phyloP scores from a whole-genome alignment of 53 echinoderm and acorn worm species.

The Holothuria leucospilota region DNA sequence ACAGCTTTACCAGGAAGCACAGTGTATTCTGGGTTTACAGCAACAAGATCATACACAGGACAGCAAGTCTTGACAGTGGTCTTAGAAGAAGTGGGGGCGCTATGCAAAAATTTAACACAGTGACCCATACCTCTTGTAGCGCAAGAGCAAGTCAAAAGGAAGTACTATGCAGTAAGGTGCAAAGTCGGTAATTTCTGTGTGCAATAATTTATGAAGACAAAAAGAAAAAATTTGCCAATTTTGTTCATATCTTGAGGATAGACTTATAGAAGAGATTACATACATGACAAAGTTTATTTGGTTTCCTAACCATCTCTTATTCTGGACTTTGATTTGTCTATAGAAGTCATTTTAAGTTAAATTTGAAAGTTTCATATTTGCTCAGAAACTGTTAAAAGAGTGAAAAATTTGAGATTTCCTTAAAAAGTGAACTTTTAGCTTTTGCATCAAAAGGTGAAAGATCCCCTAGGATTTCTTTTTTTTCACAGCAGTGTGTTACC shows the following conservation, averaged over 20 bases:
- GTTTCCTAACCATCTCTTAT: too few relatives aligned
- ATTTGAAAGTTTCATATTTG: too few relatives aligned
- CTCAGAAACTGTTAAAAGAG: too few relatives aligned
- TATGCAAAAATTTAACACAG: neutral
- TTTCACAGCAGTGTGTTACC: too few relatives aligned
- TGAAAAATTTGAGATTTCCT: too few relatives aligned
- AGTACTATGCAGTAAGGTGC: slow-evolving; percentile 35
- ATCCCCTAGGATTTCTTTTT: too few relatives aligned
- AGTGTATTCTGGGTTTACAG: slow-evolving; percentile 64
- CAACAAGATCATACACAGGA: slow-evolving; percentile 6
- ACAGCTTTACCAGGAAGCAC: slow-evolving; percentile 67
- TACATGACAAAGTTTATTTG: slow-evolving; percentile 18
- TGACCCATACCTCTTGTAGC: neutral
- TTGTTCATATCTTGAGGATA: slow-evolving; percentile 6
- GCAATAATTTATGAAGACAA: slow-evolving; percentile 21
- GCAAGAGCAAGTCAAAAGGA: neutral
- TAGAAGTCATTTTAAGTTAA: too few relatives aligned
- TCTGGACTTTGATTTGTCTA: too few relatives aligned
- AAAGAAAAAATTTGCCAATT: slow-evolving; percentile 16
- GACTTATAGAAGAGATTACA: slow-evolving; percentile 12
- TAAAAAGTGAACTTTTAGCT: too few relatives aligned
- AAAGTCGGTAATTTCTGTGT: slow-evolving; percentile 13
- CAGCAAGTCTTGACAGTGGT: slow-evolving; percentile 32
- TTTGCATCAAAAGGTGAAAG: too few relatives aligned
- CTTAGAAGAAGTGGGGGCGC: neutral